These are phyloP conservation scores for Latrodectus geometricus DNA, from an alignment of 1,140 invertebrate genomes.

Conservation along the genomic window DNA sequence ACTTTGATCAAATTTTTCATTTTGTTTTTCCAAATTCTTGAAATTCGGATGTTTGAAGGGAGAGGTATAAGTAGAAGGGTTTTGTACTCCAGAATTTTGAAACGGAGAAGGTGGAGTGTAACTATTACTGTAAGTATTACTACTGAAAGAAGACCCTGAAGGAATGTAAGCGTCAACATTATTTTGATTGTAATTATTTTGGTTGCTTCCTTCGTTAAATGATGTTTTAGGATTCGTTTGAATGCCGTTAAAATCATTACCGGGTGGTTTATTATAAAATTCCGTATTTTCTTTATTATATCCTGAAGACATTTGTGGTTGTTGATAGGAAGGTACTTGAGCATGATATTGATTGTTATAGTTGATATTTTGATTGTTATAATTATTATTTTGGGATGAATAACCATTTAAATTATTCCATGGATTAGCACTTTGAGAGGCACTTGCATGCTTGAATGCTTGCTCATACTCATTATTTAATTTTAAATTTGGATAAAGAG, in stretches of 20 bases:
- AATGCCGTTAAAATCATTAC: not conserved
- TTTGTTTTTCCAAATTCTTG: constrained; percentile 9
- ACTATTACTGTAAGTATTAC: constrained; percentile 38
- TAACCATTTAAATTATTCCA: not conserved
- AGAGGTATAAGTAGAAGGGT: not conserved
- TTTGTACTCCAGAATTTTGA: not conserved
- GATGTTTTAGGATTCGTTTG: not conserved
- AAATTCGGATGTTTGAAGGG: not conserved
- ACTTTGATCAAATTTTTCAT: constrained; percentile 44
- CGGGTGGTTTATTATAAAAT: not conserved
- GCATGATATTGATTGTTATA: not conserved
- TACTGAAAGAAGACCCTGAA: constrained; percentile 30
- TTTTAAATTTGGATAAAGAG: not conserved
- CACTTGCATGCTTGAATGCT: not conserved
- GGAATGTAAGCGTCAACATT: constrained; percentile 21
- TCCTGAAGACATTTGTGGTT: not conserved
- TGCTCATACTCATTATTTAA: not conserved
- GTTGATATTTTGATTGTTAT: not conserved
- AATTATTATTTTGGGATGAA: not conserved
- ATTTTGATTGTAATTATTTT: constrained; percentile 30
- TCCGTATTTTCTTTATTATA: not conserved
- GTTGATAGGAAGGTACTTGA: not conserved
- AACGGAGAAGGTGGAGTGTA: not conserved
- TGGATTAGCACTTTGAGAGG: not conserved
- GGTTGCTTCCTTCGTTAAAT: not conserved